phyloP scores from a whole-genome alignment of 2,113 vertebrate species.

The Smithornis capensis region DNA sequence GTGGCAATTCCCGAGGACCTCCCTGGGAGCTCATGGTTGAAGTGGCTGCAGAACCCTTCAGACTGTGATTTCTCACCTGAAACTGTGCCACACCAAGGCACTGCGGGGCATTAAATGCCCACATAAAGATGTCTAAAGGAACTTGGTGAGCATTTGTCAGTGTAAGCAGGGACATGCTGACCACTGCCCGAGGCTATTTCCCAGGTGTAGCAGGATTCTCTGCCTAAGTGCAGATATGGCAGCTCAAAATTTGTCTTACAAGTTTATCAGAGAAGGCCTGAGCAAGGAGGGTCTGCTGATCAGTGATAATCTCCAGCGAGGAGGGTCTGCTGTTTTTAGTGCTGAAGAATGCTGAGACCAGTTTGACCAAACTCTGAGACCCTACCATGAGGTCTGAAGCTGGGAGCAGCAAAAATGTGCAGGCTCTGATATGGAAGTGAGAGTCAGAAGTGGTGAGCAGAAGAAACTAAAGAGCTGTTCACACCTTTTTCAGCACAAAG shows the following conservation, averaged over 20 bases:
- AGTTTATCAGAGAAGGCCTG: not conserved
- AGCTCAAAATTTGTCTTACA: not conserved
- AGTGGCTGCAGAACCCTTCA: not conserved
- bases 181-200: not conserved
- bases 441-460: not conserved
- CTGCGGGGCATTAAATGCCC: rapidly evolving
- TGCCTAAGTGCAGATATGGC: not conserved
- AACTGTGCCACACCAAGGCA: not conserved
- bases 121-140: not conserved
- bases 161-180: not conserved
- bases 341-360: not conserved
- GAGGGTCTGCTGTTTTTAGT: not conserved
- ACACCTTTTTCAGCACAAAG: not conserved
- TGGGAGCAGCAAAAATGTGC: not conserved
- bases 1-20: rapidly evolving
- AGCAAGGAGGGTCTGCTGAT: not conserved
- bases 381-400: not conserved
- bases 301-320: not conserved
- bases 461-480: not conserved
- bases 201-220: not conserved
- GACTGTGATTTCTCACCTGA: not conserved
- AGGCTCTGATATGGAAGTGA: not conserved
- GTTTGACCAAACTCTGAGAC: not conserved
- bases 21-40: not conserved
- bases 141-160: not conserved